These are phyloP conservation scores for Itoplectis maculator DNA, from an alignment of 2,888 invertebrate genomes.

Conservation along the genomic window DNA sequence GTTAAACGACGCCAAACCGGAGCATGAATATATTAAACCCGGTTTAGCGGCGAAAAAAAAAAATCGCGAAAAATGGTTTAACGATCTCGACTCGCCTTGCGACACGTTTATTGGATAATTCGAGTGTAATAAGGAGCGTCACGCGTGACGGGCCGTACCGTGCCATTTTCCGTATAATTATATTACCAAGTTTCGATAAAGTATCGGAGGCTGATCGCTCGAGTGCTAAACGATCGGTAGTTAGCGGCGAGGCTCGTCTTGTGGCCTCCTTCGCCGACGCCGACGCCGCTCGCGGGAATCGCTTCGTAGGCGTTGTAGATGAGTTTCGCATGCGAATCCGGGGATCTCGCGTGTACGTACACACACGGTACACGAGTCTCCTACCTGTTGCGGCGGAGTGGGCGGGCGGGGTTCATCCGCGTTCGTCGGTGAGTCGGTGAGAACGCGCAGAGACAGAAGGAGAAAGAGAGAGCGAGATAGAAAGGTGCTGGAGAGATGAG, in stretches of 20 bases:
- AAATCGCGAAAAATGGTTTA: constrained; percentile 25
- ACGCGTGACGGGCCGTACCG: constrained; percentile 4
- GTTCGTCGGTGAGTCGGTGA: constrained; percentile 23
- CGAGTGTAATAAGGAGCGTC: constrained; percentile 35
- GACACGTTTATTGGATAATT: constrained; percentile 57
- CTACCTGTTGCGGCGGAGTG: constrained; percentile 63
- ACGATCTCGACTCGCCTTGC: constrained; percentile 17
- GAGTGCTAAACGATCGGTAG: constrained; percentile 27
- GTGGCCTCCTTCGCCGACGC: constrained; percentile 13
- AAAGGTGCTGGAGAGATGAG: too few species aligned
- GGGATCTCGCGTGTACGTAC: constrained; percentile 29
- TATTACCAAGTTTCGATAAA: constrained; percentile 2
- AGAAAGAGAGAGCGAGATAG: background rate
- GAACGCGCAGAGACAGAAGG: constrained; percentile 30
- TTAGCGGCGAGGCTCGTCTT: constrained; percentile 12
- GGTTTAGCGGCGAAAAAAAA: constrained; percentile 2
- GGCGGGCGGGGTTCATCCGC: constrained; percentile 63
- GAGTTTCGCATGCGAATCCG: constrained; percentile 28
- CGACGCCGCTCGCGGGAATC: background rate
- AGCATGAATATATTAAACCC: constrained; percentile 1
- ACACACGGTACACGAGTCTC: constrained; percentile 9
- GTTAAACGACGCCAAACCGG: background rate
- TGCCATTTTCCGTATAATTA: constrained; percentile 46
- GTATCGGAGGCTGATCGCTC: background rate
- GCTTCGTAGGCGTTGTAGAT: constrained; percentile 20